These are phyloP conservation scores for Argya squamiceps DNA, from an alignment of 2,797 vertebrate species.

Conservation along the genomic window DNA sequence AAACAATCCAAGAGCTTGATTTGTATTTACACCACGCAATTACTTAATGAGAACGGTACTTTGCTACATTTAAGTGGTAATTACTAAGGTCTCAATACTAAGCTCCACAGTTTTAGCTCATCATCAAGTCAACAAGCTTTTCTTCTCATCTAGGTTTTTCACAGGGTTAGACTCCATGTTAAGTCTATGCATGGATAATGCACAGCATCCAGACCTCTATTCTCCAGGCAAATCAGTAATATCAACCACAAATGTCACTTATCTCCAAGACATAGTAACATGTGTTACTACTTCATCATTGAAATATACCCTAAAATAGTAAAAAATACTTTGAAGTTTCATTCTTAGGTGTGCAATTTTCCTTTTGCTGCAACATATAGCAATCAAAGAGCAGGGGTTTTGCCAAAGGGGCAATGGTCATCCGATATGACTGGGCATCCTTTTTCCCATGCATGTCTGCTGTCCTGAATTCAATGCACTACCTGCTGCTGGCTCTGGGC, in stretches of 20 bases:
- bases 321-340: background rate
- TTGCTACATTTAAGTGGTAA: background rate
- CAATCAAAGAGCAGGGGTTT: background rate
- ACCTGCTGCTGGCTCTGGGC: background rate
- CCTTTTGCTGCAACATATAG: background rate
- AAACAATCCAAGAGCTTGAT: background rate
- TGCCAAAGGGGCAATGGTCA: background rate
- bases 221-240: background rate
- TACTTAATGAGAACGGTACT: background rate
- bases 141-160: background rate
- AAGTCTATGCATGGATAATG: rapidly evolving
- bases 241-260: background rate
- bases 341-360: background rate
- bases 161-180: background rate
- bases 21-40: background rate
- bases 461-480: background rate
- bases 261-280: background rate
- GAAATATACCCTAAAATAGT: background rate
- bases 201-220: background rate
- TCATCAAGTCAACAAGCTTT: background rate
- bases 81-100: background rate
- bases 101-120: background rate
- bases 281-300: background rate
- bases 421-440: rapidly evolving
- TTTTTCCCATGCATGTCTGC: background rate